These are phyloP conservation scores for Mesoclemmys tuberculata DNA, from an alignment of 2,113 vertebrate species.

Conservation along the genomic window DNA sequence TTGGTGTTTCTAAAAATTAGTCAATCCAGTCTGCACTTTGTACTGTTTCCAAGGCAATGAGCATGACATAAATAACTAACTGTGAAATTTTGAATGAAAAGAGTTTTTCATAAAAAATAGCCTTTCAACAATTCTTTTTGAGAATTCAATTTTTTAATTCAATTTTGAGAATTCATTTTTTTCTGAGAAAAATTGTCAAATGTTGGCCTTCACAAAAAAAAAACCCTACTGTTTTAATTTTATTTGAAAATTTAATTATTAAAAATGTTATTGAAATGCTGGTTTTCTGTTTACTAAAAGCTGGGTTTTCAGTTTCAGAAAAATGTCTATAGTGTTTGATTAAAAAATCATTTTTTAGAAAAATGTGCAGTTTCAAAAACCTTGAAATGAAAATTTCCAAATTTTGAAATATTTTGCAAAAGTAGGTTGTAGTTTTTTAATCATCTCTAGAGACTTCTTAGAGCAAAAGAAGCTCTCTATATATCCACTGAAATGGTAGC, in stretches of 20 bases:
- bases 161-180: too few relatives aligned
- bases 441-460: neutral
- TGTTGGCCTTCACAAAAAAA: neutral
- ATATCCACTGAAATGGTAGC: neutral
- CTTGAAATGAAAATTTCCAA: constrained; percentile 30
- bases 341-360: constrained; percentile 59
- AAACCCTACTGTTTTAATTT: neutral
- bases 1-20: neutral
- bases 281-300: constrained; percentile 42
- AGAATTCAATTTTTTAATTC: too few relatives aligned
- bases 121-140: too few relatives aligned
- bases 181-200: neutral
- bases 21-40: constrained; percentile 13
- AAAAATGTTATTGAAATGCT: too few relatives aligned
- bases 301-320: constrained; percentile 35
- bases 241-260: neutral
- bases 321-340: constrained; percentile 38
- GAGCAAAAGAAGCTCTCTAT: neutral
- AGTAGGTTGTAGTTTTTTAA: neutral
- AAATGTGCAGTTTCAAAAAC: constrained; percentile 17
- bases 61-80: neutral
- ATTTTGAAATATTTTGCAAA: neutral
- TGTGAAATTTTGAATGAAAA: neutral
- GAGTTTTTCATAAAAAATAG: neutral
- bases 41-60: neutral